A percentile compares a stretch with the other conserved stretches of the same genome.
Conservation (phyloP, 2,888 invertebrate species). For the Drosophila limbata region DNA sequence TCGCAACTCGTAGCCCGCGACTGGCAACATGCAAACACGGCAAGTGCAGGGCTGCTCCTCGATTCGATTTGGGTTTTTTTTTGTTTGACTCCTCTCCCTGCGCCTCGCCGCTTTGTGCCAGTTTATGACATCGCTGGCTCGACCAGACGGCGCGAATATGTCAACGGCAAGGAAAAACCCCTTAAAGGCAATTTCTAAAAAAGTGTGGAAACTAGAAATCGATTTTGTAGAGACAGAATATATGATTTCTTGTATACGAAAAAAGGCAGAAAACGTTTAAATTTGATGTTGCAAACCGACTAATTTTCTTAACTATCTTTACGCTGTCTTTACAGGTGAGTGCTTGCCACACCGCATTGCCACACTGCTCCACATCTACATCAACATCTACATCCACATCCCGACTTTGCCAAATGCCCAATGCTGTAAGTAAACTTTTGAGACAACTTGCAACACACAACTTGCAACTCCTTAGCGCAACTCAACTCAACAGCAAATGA, state of each 20-base stretch:
- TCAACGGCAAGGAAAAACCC: conserved; percentile 15
- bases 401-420: conserved; percentile 48
- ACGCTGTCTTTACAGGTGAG: conserved; percentile 62
- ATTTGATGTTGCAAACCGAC: conserved; percentile 32
- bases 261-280: conserved; percentile 28
- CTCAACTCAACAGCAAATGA: conserved; percentile 25
- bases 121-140: conserved; percentile 57
- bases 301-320: conserved; percentile 25
- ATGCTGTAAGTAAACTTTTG: conserved; percentile 58
- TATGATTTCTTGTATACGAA: neutral
- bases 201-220: conserved; percentile 31
- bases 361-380: conserved; percentile 44
- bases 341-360: conserved; percentile 49
- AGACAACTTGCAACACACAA: conserved; percentile 16
- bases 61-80: conserved; percentile 10
- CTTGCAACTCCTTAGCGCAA: conserved; percentile 4
- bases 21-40: conserved; percentile 38
- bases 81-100: neutral
- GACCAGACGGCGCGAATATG: conserved; percentile 34
- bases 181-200: conserved; percentile 4
- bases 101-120: conserved; percentile 47
- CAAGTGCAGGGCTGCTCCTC: conserved; percentile 21
- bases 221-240: conserved; percentile 29
- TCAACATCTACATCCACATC: conserved; percentile 28
- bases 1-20: neutral